Base-by-base conservation (phyloP, 2,888 invertebrate species). In the Aethes cnicana region DNA sequence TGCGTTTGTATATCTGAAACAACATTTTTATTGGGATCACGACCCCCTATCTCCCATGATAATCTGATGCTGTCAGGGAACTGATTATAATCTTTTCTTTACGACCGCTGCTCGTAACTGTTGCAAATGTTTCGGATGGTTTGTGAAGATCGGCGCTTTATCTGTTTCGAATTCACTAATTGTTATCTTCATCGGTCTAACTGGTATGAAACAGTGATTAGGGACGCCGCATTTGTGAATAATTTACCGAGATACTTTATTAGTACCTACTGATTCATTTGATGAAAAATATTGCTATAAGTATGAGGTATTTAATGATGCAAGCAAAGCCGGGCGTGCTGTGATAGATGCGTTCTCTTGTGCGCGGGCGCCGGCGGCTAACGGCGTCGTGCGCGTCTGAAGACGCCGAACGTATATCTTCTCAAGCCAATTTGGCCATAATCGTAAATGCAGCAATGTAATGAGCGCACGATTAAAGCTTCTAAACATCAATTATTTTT, bases 1-100 rank as follows among this genome's bases (percentile, higher is more conserved):
- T 36, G 16, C 14, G 49, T 43, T 18, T 43, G 52, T 52, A 52
- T 39, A 16, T 14, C 26, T 39, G 52, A 52, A 32, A 52, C 25
- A 32, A 74, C 63, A 66, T 66, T 64, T 63, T 56, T 63, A 60
- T 55, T 69, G 68, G 63, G 72, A 72, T 74, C 77, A 74, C 74
- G 77, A 78, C 74, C 79, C 68, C 25, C 32, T 46, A 39, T 52
- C 37, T 44, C 6, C 54, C 55, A 53, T 57, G 64, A 53, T 44
- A 46, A 70, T 74, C 73, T 68, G 67, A 72, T 69, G 64, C 64
- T 72, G 74, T 69, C 73, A 71, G 59, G 52, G 59, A 48, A 55
- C 73, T 78, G 77, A 67, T 57, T 54, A 78, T 76, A 75, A n/a
- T 70, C 53, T 55, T 39, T 53, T 56, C 58, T 52, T 62, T 53